Conservation (phyloP, 2,888 invertebrate species). For the Lacanobia wlatinum region DNA sequence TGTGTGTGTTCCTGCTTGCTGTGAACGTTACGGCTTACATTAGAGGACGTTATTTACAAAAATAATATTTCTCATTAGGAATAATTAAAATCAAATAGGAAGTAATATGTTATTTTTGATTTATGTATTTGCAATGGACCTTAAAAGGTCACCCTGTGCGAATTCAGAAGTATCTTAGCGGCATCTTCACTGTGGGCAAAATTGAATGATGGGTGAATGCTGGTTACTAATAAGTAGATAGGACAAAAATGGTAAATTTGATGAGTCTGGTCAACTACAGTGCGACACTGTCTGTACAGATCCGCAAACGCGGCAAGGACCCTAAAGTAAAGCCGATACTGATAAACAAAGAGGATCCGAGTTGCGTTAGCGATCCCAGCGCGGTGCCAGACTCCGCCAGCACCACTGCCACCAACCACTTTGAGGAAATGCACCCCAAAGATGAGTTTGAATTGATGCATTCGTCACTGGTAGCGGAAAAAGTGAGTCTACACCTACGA, state of each 20-base stretch:
- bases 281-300: conserved; percentile 81
- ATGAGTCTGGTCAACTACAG: conserved; percentile 46
- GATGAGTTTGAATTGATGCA: conserved; percentile 92
- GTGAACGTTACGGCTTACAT: background rate
- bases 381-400: conserved; percentile 83
- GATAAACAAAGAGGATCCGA: conserved; percentile 93
- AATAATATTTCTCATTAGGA: background rate
- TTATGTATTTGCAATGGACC: background rate
- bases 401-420: conserved; percentile 91
- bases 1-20: background rate
- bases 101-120: no score
- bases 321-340: conserved; percentile 94
- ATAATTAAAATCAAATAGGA: background rate
- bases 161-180: background rate
- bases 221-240: conserved; percentile 24
- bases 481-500: conserved; percentile 83
- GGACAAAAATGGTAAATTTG: conserved; percentile 21
- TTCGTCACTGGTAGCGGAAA: conserved; percentile 82
- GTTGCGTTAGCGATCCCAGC: conserved; percentile 89
- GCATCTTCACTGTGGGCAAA: background rate
- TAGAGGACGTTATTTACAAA: background rate
- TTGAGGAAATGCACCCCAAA: conserved; percentile 95
- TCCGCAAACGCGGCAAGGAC: conserved; percentile 93
- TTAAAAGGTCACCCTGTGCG: background rate
- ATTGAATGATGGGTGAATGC: conserved; percentile 20